Percentiles rank a stretch among this genome's conserved stretches.
Conservation (phyloP, 2,797 vertebrate species). For the Fratercula arctica region DNA sequence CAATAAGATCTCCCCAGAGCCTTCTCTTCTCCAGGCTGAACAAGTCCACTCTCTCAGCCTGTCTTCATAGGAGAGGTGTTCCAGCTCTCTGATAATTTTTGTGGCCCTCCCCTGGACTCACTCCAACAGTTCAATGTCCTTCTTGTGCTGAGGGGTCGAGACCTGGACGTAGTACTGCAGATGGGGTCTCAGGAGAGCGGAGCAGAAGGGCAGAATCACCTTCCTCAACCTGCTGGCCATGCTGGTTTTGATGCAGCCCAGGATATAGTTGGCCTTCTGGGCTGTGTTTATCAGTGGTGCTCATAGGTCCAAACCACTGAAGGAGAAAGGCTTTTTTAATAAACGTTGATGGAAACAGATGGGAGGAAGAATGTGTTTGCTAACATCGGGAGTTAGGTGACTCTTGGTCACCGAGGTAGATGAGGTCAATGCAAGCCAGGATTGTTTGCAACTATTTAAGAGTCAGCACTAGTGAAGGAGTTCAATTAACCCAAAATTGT, state of each 20-base stretch:
- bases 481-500: neutral
- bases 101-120: neutral
- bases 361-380: neutral
- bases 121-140: neutral
- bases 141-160: neutral
- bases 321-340: neutral
- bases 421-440: neutral
- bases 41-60: neutral
- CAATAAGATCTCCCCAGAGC: neutral
- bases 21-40: neutral
- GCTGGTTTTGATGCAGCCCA: neutral
- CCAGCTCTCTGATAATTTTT: neutral
- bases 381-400: rapidly evolving
- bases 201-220: neutral
- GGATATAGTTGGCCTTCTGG: neutral
- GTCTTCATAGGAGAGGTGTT: neutral
- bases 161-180: neutral
- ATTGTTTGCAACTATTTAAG: neutral
- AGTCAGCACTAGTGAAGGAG: neutral
- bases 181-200: neutral
- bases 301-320: neutral
- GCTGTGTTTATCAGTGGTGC: neutral
- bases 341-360: neutral
- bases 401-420: neutral
- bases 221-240: neutral